Evolutionary conservation across 2,797 vertebrate species (phyloP), one percentile per base, ranked within the genome.

Genomic region (Hydrocynus forskahlii): DNA sequence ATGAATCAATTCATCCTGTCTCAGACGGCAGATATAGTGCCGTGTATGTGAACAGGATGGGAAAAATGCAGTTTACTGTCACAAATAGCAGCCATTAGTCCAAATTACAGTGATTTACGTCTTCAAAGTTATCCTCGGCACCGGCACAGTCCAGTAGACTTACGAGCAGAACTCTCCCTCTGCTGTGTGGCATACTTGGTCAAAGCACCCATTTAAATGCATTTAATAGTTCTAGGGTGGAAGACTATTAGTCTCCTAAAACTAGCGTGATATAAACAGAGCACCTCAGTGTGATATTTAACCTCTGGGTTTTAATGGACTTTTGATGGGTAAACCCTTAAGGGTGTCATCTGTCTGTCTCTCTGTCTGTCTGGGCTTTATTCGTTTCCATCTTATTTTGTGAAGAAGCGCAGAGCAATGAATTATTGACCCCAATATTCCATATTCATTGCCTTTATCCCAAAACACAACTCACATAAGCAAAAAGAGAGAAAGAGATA

Each of bases 381-480:
- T 2, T 57, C 5, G 9, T 7, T 73, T 57, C 70, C 9, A 48
- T 72, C 50, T 29, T n/a, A 72, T 72, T 72, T 72, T 35, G 50
- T 29, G 69, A 35, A 9, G 19, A 10, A 60, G 40, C 76, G 48
- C 45, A 69, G 45, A 66, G 77, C 35, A 35, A 83, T 76, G 4
- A 80, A 80, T 83, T 67, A 80, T 79, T 83, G 71, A 75, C 23
- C 71, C 52, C 60, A 4, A 21, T 73, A 67, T 68, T 79, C 67
- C 40, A 60, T 83, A 73, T 77, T 76, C 88, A 89, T 87, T 91
- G 92, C 92, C 88, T 90, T 92, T 89, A 91, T 91, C 89, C 90
- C 91, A 92, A 85, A 88, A 91, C 89, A 75, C 88, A 76, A 35
- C 43, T 19, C 21, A 54, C 17, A 19, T 29, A 52, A 38, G 60